Evolutionary conservation across 2,113 vertebrate genomes (phyloP), one percentile per base, ranked within the genome.

Genomic region (Perca schrenkii): DNA sequence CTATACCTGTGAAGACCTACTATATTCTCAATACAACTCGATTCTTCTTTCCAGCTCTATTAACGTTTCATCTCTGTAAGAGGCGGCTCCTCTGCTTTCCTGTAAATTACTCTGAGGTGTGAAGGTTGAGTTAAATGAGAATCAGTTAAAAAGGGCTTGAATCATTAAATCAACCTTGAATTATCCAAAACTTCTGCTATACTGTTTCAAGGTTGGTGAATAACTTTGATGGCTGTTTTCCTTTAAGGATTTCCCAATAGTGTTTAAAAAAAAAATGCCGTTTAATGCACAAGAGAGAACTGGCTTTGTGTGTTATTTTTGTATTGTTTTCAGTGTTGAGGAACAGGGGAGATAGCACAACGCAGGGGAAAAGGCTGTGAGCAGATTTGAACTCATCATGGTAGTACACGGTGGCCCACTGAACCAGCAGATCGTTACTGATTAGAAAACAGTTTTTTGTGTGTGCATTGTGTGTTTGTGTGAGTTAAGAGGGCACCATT

Each of bases 161-260:
- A 77, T 92, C 69, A 46, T 74, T 85, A 86, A 79, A 88, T 92
- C 79, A 76, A 89, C 83, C 81, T 93, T 91, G 81, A 86, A 88
- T 88, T 91, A 83, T 74, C 63, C n/a, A 61, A 43, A 82, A 64
- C 79, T 84, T 47, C 31, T 75, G 60, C 28, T 57, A 58, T 82
- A 61, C 6, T 22, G 6, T 79, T 81, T 82, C 77, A 88, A 85
- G 75, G 83, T 84, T 71, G 61, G 66, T 64, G 54, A 86, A 74
- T 61, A 67, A 71, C 74, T 77, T 81, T 80, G 67, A 80, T 75
- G 49, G 8, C 53, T 68, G 46, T 80, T 80, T 83, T 79, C 36
- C 49, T 49, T 62, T 49, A 71, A 68, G 57, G 70, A 56, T 64
- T 3, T 74, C 28, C 28, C 65, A 47, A 65, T 40, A 65, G 58